Evolutionary conservation across 2,888 invertebrate genomes (phyloP), one percentile per base, ranked within the genome.

Genomic region (Cantharis lateralis): DNA sequence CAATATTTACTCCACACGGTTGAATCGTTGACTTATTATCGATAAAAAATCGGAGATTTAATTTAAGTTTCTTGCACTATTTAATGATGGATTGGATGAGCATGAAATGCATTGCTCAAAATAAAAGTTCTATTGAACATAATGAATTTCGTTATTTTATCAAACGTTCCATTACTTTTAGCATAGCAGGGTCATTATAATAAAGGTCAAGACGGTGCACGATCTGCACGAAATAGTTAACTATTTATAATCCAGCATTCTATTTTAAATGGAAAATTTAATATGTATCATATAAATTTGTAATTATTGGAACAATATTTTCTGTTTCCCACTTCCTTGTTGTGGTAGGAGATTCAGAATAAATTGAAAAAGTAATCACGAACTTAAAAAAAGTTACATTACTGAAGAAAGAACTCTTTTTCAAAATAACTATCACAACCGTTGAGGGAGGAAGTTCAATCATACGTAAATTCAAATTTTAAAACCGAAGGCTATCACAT

Each of bases 201-300:
- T 72, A 78, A 78, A 78, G 78, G 78, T 78, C 78, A 78, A 75
- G 75, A 78, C 75, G 62, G 71, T 75, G 72, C 75, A 78, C 75
- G 75, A 78, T 70, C 72, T 72, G 78, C 78, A 78, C 77, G 77
- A 74, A 77, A 74, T 71, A 70, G 24, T 69, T 70, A 32, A 48
- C 71, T 77, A 77, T 77, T 77, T 77, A 77, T 77, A 77, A 74
- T 63, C n/a, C 48, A 48, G 20, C 72, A 68, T 71, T 72, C 72
- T 72, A 72, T 69, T 76, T 72, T 62, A 18, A 64, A 75, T 68
- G 26, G 68, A 48, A 16, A 69, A 69, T 69, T 69, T 69, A 48
- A n/a, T 48, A 48, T 48, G 28, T 10, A 28, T 28, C 28, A 28
- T 11, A 28, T 28, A 10, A 32, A 32, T 48, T 4, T 48, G n/a